A percentile compares a stretch with the other conserved stretches of the same genome.
These are phyloP conservation scores for Okapia johnstoni DNA, from an alignment of 2,113 vertebrate genomes.

Conservation along the genomic window DNA sequence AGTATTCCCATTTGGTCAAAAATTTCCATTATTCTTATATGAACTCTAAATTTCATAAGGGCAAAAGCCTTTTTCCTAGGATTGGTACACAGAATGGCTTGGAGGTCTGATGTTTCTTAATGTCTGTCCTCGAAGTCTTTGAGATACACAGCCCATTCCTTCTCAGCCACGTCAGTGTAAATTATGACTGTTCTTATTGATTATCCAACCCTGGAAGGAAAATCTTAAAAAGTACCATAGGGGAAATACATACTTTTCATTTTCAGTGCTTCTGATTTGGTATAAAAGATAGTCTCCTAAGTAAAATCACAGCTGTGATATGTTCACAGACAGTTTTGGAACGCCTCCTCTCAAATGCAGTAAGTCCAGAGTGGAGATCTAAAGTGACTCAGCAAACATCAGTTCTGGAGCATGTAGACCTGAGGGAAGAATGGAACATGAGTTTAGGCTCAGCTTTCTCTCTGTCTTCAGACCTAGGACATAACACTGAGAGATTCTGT, in stretches of 20 bases:
- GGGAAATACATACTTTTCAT: constrained; percentile 56
- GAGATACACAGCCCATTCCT: background rate
- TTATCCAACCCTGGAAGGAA: constrained; percentile 69
- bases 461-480: background rate
- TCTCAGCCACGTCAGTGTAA: constrained; percentile 47
- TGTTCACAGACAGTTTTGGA: constrained; percentile 76
- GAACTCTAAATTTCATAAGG: background rate
- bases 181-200: constrained; percentile 70
- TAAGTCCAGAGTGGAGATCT: background rate
- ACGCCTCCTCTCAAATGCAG: background rate
- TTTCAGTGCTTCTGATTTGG: constrained; percentile 75
- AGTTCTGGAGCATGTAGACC: constrained; percentile 48
- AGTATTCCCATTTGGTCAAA: background rate
- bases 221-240: constrained; percentile 65
- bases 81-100: background rate
- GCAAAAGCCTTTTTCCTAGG: background rate
- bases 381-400: constrained; percentile 64
- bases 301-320: constrained; percentile 74
- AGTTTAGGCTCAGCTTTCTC: background rate
- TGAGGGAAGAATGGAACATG: constrained; percentile 51
- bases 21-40: background rate
- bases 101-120: background rate
- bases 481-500: background rate
- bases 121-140: background rate
- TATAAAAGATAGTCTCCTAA: constrained; percentile 72